phyloP scores from a whole-genome alignment of 2,797 vertebrate species.

The Fistularia commersonii region DNA sequence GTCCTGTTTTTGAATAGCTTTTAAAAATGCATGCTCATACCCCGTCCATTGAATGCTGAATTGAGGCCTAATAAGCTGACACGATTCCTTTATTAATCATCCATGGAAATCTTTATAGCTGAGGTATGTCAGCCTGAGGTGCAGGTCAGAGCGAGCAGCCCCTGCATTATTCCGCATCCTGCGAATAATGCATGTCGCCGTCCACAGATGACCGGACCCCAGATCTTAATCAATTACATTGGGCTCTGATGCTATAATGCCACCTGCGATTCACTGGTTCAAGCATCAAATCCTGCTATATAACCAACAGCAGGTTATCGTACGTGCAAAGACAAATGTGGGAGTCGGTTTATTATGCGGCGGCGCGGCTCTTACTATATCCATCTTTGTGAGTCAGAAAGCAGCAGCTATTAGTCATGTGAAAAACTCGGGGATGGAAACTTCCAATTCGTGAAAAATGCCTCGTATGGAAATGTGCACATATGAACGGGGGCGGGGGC shows the following conservation, averaged over 20 bases:
- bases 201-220: conserved; percentile 20
- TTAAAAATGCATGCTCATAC: conserved; percentile 46
- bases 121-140: conserved; percentile 21
- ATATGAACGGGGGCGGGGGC: conserved; percentile 46
- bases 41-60: conserved; percentile 30
- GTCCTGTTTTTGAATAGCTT: conserved; percentile 20
- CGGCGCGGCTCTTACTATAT: conserved; percentile 39
- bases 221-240: conserved; percentile 60
- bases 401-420: conserved; percentile 66
- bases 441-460: conserved; percentile 64
- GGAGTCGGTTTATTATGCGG: conserved; percentile 59
- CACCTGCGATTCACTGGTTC: conserved; percentile 50
- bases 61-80: conserved; percentile 46
- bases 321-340: conserved; percentile 53
- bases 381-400: conserved; percentile 61
- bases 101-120: conserved; percentile 58
- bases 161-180: conserved; percentile 24
- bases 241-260: conserved; percentile 33
- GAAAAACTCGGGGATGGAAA: conserved; percentile 52
- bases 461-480: conserved; percentile 41
- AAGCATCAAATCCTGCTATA: conserved; percentile 62
- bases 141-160: conserved; percentile 42
- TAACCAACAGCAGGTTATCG: conserved; percentile 64
- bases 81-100: conserved; percentile 62
- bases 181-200: conserved; percentile 34